Evolutionary conservation across 2,113 vertebrate species (phyloP).

Genomic region (Eurystomus gularis): DNA sequence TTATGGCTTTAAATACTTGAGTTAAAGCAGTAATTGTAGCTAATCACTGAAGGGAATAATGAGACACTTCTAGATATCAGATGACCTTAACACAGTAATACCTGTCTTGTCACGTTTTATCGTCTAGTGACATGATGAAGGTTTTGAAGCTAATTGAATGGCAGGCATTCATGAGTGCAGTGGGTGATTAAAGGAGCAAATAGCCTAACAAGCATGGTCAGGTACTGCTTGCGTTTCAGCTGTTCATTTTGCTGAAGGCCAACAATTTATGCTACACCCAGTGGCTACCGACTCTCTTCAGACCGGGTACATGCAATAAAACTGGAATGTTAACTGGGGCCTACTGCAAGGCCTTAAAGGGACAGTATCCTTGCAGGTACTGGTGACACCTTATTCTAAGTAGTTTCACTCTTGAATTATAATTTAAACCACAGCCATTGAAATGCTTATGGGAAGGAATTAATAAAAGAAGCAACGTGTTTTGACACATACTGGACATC

Average conservation of each 20-base stretch:
- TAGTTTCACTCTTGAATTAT: slow-evolving; percentile 3
- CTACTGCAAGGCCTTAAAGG: slow-evolving; percentile 65
- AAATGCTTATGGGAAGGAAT: slow-evolving; percentile 20
- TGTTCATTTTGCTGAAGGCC: slow-evolving; percentile 78
- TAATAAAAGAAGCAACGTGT: neutral
- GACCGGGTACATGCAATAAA: slow-evolving; percentile 68
- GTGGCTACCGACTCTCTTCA: slow-evolving; percentile 57
- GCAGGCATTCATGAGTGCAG: neutral
- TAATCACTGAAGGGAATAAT: slow-evolving; percentile 54
- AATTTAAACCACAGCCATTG: neutral
- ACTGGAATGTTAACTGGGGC: slow-evolving; percentile 76
- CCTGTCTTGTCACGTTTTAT: slow-evolving; percentile 55
- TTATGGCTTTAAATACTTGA: neutral
- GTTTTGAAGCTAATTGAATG: slow-evolving; percentile 59
- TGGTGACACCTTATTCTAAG: neutral
- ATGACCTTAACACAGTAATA: slow-evolving; percentile 46
- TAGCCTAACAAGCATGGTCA: slow-evolving; percentile 73
- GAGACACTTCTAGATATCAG: slow-evolving; percentile 32
- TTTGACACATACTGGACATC: neutral
- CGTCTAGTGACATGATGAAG: slow-evolving; percentile 25
- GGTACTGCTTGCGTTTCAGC: slow-evolving; percentile 65
- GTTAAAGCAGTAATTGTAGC: slow-evolving; percentile 46
- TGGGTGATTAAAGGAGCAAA: slow-evolving; percentile 60
- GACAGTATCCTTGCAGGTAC: slow-evolving; percentile 31
- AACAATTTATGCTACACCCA: slow-evolving; percentile 73